A percentile compares a stretch with the other conserved stretches of the same genome.
These are phyloP conservation scores for Xenopus borealis DNA, from an alignment of 2,113 vertebrate genomes.

Conservation along the genomic window DNA sequence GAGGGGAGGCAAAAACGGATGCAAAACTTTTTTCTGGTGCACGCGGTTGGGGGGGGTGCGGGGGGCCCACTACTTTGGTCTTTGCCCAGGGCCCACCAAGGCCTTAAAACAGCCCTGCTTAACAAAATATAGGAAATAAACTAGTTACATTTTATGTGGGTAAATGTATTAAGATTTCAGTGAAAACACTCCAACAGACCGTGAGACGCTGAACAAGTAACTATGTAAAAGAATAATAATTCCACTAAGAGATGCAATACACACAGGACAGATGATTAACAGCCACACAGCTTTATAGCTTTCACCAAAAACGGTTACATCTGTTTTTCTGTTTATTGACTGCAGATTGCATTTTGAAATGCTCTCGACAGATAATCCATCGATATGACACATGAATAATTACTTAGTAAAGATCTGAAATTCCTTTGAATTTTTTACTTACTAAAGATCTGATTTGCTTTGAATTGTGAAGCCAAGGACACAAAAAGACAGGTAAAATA, in stretches of 20 bases:
- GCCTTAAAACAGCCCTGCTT: too few species aligned
- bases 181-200: neutral
- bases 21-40: too few species aligned
- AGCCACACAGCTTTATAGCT: conserved; percentile 37
- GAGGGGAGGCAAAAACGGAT: too few species aligned
- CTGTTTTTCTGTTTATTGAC: conserved; percentile 42
- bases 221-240: conserved; percentile 12
- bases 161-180: too few species aligned
- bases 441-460: conserved; percentile 43
- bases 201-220: neutral
- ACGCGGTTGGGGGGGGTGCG: too few species aligned
- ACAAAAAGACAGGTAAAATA: conserved; percentile 36
- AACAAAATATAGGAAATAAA: too few species aligned
- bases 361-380: conserved; percentile 44
- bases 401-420: conserved; percentile 45
- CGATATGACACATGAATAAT: conserved; percentile 46
- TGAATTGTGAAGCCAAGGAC: conserved; percentile 43
- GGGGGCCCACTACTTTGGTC: too few species aligned
- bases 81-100: too few species aligned
- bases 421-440: conserved; percentile 38
- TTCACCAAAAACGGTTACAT: conserved; percentile 43
- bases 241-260: conserved; percentile 31
- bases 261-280: conserved; percentile 40
- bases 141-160: too few species aligned
- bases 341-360: conserved; percentile 43